Percentiles rank a stretch among this genome's conserved stretches.
Conservation (phyloP, 2,888 invertebrate genomes). For the Melanchra persicariae region DNA sequence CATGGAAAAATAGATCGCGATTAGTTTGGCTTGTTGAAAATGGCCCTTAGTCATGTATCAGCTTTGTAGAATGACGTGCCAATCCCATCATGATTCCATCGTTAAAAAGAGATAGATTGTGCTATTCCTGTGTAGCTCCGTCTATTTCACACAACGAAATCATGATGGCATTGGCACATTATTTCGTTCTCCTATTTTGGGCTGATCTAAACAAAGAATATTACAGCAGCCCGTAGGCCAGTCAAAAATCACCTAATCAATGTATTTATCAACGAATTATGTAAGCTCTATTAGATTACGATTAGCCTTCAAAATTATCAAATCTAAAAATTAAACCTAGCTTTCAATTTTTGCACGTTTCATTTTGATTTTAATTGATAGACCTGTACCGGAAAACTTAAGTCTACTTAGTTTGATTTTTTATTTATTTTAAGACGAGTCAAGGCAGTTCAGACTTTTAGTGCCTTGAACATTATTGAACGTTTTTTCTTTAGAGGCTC, state of each 20-base stretch:
- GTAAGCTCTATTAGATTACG: constrained; percentile 12
- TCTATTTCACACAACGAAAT: no score
- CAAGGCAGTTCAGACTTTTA: constrained; percentile 9
- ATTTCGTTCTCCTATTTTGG: neutral
- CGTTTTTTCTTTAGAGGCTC: no score
- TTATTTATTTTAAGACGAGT: neutral
- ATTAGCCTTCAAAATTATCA: constrained; percentile 26
- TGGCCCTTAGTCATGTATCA: no score
- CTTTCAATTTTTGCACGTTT: constrained; percentile 3
- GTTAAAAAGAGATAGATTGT: no score
- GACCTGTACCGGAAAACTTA: neutral
- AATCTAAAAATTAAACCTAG: neutral
- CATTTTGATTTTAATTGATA: neutral
- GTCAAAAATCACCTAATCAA: neutral
- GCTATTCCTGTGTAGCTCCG: neutral
- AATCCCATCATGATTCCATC: no score
- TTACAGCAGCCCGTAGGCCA: neutral
- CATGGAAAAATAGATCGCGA: no score
- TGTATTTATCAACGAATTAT: neutral
- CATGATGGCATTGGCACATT: no score
- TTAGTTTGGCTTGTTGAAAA: no score
- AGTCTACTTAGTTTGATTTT: neutral
- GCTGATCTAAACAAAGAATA: neutral
- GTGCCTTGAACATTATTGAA: neutral
- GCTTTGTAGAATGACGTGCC: no score